Evolutionary conservation across 2,113 vertebrate genomes (phyloP), one percentile per base, ranked within the genome.

Genomic region (Alosa alosa): DNA sequence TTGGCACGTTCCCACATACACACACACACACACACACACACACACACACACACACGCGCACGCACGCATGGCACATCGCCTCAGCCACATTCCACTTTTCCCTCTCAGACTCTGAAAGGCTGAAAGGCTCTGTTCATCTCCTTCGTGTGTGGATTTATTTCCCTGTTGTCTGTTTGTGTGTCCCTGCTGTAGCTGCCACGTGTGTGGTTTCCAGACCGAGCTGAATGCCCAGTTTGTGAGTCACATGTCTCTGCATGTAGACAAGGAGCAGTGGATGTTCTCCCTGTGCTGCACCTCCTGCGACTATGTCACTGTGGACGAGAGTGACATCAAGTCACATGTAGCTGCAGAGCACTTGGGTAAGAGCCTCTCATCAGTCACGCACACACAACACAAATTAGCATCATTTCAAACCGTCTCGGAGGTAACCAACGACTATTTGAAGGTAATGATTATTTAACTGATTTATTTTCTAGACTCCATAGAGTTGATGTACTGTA

Each of bases 181-280:
- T 55, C 49, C 8, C 49, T 75, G 57, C 39, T 52, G 57, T 86
- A 99, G 98, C 95, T 99, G 98, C 93, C 98, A 98, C 0, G 98
- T 99, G 92, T 99, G 98, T 90, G 98, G 98, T 89, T 99, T 99
- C 95, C 98, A 99, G 95, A 99, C 98, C 0, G 98, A 99, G 95
- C 96, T 98, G 93, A 99, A 99, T 9, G 97, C 97, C 93, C 98
- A 99, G 95, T 99, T 99, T 92, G 98, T 99, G 93, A 99, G 98
- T 95, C 98, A 99, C 95, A 99, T 99, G 98, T 99, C 98, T 2
- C 97, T 99, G 89, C 98, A 99, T 49, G 98, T 99, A 95, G 98
- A 99, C 94, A 98, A 98, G 94, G 98, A 99, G 94, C 98, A 99
- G 94, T 99, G 98, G 98, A 99, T 99, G 98, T 99, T 99, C 94